Evolutionary conservation across 1,140 invertebrate species (phyloP).

Genomic region (Aporrectodea caliginosa): DNA sequence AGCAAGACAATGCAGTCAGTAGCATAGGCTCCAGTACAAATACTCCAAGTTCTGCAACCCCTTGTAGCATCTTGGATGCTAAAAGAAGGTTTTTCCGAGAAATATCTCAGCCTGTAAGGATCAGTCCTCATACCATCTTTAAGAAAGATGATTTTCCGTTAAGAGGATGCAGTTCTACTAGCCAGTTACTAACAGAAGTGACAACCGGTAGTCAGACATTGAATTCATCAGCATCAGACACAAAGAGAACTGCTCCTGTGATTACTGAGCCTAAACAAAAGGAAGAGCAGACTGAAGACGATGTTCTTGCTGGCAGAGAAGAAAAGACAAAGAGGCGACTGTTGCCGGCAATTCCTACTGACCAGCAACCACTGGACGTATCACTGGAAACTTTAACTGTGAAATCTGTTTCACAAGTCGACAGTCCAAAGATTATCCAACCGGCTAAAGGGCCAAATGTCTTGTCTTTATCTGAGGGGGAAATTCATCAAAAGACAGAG

Average conservation of each 20-base stretch:
- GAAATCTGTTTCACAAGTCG: neutral
- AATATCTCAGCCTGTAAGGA: constrained; percentile 23
- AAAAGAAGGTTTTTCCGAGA: constrained; percentile 33
- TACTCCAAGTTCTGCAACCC: constrained; percentile 8
- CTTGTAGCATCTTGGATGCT: constrained; percentile 22
- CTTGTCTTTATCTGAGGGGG: neutral
- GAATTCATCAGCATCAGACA: neutral
- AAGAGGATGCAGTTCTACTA: neutral
- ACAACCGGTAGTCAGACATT: neutral
- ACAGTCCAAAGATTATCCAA: neutral
- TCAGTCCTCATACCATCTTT: constrained; percentile 17
- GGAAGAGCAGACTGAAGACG: neutral
- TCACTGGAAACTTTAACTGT: neutral
- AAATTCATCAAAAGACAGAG: neutral
- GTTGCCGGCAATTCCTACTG: neutral
- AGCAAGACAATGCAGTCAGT: too few relatives aligned
- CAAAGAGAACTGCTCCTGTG: too few relatives aligned
- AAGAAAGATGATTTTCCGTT: neutral
- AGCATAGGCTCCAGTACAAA: too few relatives aligned
- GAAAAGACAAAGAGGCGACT: neutral
- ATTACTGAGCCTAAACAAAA: too few relatives aligned
- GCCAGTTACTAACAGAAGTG: neutral
- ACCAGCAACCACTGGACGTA: too few relatives aligned
- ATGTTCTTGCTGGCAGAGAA: neutral
- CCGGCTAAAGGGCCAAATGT: neutral